Conservation (phyloP, 2,888 invertebrate genomes). For the Labia minor region DNA sequence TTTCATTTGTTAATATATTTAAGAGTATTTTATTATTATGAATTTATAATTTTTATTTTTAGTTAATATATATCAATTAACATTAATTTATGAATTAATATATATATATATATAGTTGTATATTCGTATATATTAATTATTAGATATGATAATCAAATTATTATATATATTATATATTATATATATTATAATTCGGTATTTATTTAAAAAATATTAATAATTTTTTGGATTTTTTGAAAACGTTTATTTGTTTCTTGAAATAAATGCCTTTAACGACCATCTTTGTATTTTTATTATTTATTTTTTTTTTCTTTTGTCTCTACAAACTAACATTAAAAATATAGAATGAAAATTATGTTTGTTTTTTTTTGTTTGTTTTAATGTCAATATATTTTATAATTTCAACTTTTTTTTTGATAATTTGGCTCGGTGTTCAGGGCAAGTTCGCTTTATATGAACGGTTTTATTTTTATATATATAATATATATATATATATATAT, state of each 20-base stretch:
- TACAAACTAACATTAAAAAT: neutral
- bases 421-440: neutral
- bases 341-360: neutral
- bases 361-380: too few relatives aligned
- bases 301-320: neutral
- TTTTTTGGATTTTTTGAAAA: neutral
- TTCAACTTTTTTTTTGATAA: neutral
- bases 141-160: neutral
- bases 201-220: neutral
- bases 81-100: neutral
- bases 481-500: too few relatives aligned
- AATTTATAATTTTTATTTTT: neutral
- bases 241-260: neutral
- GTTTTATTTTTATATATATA: too few relatives aligned
- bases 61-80: neutral
- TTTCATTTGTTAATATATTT: too few relatives aligned
- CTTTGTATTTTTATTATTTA: too few relatives aligned
- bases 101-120: too few relatives aligned
- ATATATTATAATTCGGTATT: neutral
- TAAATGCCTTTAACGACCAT: neutral
- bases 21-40: neutral
- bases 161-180: neutral
- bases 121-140: neutral
- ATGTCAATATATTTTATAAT: too few relatives aligned
- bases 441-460: neutral